phyloP scores from a whole-genome alignment of 2,888 invertebrate species.

The Microdon myrmicae region DNA sequence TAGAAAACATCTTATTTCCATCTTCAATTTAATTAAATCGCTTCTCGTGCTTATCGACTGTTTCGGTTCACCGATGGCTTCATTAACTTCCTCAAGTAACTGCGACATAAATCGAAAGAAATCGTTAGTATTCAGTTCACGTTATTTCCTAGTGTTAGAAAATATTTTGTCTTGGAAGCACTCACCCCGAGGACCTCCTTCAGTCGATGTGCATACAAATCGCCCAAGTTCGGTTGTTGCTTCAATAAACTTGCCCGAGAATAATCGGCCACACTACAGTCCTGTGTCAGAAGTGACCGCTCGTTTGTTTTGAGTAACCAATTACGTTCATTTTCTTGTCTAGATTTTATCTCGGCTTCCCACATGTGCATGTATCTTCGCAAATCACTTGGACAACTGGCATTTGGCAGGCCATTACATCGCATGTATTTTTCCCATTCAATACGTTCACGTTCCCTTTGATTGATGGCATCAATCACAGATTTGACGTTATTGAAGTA shows the following conservation, averaged over 20 bases:
- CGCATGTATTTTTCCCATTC: slow-evolving; percentile 67
- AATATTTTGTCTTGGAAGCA: neutral
- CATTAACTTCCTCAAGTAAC: slow-evolving; percentile 65
- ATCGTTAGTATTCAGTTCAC: slow-evolving; percentile 22
- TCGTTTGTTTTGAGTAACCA: slow-evolving; percentile 65
- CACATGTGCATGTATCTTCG: slow-evolving; percentile 66
- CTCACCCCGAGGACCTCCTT: slow-evolving; percentile 64
- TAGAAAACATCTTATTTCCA: slow-evolving; percentile 62
- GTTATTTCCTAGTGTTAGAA: neutral
- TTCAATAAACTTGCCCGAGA: slow-evolving; percentile 60
- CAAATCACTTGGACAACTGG: slow-evolving; percentile 64
- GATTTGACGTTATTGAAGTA: slow-evolving; percentile 60
- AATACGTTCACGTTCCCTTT: slow-evolving; percentile 57
- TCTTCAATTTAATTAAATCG: slow-evolving; percentile 62
- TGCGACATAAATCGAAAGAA: slow-evolving; percentile 32
- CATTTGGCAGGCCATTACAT: slow-evolving; percentile 65
- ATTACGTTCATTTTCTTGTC: slow-evolving; percentile 60
- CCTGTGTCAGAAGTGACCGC: slow-evolving; percentile 65
- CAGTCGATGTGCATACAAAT: slow-evolving; percentile 63
- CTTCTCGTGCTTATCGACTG: slow-evolving; percentile 55
- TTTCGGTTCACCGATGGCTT: slow-evolving; percentile 56
- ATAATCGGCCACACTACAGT: slow-evolving; percentile 60
- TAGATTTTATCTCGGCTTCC: slow-evolving; percentile 58
- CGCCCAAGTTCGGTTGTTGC: slow-evolving; percentile 63
- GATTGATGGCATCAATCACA: slow-evolving; percentile 61